phyloP scores from a whole-genome alignment of 2,888 invertebrate genomes.

The Sturmia bella region DNA sequence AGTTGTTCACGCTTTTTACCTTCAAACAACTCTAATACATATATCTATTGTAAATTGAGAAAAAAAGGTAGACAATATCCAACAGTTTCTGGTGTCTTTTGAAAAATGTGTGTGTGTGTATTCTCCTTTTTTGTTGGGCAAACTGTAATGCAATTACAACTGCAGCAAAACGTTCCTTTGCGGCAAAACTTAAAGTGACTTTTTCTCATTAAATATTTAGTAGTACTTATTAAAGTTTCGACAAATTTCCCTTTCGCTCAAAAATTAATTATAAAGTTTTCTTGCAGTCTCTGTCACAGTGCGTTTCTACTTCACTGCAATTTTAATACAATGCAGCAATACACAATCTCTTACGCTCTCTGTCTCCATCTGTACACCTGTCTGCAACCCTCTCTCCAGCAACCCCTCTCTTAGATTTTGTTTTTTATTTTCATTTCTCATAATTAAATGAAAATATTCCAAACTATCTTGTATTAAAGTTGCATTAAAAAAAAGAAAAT shows the following conservation, averaged over 20 bases:
- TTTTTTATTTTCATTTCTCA: background rate
- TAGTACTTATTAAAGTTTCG: conserved; percentile 16
- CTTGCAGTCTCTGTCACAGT: conserved; percentile 7
- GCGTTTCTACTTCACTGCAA: background rate
- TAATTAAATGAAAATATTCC: conserved; percentile 40
- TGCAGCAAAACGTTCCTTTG: conserved; percentile 22
- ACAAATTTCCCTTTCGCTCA: background rate
- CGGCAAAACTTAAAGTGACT: background rate
- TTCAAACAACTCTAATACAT: too few species aligned
- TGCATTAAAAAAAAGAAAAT: conserved; percentile 30
- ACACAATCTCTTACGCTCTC: background rate
- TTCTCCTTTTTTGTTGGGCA: background rate
- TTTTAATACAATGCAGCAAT: conserved; percentile 1
- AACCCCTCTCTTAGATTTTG: background rate
- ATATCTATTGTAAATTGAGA: too few species aligned
- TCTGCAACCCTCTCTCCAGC: too few species aligned
- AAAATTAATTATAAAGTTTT: conserved; percentile 20
- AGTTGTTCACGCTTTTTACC: too few species aligned
- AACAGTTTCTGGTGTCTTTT: too few species aligned
- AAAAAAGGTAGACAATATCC: too few species aligned
- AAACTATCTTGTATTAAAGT: conserved; percentile 43
- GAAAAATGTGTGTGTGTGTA: background rate
- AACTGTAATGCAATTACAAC: conserved; percentile 4
- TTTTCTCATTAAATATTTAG: background rate
- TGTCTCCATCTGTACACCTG: background rate